Percentiles rank a stretch among this genome's conserved stretches.
Conservation (phyloP, 2,113 vertebrate genomes). For the Prunella fulvescens region DNA sequence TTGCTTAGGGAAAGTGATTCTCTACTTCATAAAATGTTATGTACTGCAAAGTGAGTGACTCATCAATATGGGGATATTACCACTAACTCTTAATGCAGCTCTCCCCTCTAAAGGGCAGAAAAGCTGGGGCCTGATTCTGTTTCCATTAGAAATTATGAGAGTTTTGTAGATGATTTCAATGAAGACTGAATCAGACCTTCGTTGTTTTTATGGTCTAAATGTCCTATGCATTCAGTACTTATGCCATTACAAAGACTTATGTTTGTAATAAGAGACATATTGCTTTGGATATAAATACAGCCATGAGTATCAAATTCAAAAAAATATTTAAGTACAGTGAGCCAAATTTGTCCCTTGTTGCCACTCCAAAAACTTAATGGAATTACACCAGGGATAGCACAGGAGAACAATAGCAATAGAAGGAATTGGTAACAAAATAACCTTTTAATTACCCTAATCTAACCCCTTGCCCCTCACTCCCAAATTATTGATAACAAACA, state of each 20-base stretch:
- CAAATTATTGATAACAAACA: not conserved
- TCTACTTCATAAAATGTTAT: conserved; percentile 74
- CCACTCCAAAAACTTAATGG: not conserved
- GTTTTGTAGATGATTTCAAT: conserved; percentile 40
- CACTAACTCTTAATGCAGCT: conserved; percentile 11
- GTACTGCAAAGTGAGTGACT: conserved; percentile 67
- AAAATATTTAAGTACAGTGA: conserved; percentile 36
- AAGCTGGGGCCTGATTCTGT: conserved; percentile 40
- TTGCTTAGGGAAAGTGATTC: conserved; percentile 76
- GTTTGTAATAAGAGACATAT: conserved; percentile 61
- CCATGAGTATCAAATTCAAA: not conserved
- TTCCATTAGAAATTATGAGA: conserved; percentile 25
- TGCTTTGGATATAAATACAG: conserved; percentile 54
- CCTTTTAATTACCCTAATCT: not conserved
- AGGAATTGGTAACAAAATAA: not conserved
- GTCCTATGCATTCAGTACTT: conserved; percentile 46
- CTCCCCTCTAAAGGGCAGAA: conserved; percentile 35
- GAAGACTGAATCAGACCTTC: conserved; percentile 33
- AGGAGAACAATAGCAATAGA: not conserved
- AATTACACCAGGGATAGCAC: not conserved
- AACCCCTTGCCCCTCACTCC: not conserved
- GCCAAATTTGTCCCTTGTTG: conserved; percentile 25
- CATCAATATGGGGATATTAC: conserved; percentile 70
- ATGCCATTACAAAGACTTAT: conserved; percentile 59
- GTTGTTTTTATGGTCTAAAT: conserved; percentile 61